phyloP scores from a whole-genome alignment of 2,113 vertebrate genomes.

The Brachyhypopomus occidentalis region DNA sequence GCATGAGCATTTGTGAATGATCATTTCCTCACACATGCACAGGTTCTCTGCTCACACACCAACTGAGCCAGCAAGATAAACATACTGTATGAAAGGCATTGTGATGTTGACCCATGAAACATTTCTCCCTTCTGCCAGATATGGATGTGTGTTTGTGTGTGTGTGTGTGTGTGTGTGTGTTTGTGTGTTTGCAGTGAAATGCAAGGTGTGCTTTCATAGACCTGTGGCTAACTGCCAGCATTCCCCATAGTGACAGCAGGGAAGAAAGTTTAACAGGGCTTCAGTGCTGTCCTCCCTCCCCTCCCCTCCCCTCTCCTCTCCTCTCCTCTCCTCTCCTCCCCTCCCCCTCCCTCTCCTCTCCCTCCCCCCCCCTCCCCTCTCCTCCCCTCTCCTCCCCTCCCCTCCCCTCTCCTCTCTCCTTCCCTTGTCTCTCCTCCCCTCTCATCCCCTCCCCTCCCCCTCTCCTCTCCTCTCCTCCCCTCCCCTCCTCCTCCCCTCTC shows the following conservation, averaged over 20 bases:
- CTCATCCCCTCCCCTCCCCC: too few species aligned
- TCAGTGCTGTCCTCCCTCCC: slow-evolving; percentile 6
- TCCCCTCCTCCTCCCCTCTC: too few species aligned
- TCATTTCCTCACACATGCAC: slow-evolving; percentile 52
- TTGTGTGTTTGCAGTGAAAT: slow-evolving; percentile 3
- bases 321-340: background rate
- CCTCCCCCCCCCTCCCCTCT: too few species aligned
- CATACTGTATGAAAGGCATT: slow-evolving; percentile 65
- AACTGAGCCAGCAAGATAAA: slow-evolving; percentile 78
- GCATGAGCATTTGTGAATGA: slow-evolving; percentile 48
- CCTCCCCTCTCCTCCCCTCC: too few species aligned
- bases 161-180: background rate
- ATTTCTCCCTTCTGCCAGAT: slow-evolving; percentile 59
- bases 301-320: slow-evolving; percentile 53
- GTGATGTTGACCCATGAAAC: slow-evolving; percentile 70
- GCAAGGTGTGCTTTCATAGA: background rate
- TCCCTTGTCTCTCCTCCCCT: too few species aligned
- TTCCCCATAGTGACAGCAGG: slow-evolving; percentile 33
- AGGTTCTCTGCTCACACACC: slow-evolving; percentile 59
- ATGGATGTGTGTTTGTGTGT: slow-evolving; percentile 4
- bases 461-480: too few species aligned
- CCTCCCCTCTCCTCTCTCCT: too few species aligned
- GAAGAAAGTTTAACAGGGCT: slow-evolving; percentile 31
- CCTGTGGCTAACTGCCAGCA: slow-evolving; percentile 14
- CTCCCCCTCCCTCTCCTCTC: too few species aligned